Evolutionary conservation across 2,113 vertebrate species (phyloP), one percentile per base, ranked within the genome.

Genomic region (Mola mola): DNA sequence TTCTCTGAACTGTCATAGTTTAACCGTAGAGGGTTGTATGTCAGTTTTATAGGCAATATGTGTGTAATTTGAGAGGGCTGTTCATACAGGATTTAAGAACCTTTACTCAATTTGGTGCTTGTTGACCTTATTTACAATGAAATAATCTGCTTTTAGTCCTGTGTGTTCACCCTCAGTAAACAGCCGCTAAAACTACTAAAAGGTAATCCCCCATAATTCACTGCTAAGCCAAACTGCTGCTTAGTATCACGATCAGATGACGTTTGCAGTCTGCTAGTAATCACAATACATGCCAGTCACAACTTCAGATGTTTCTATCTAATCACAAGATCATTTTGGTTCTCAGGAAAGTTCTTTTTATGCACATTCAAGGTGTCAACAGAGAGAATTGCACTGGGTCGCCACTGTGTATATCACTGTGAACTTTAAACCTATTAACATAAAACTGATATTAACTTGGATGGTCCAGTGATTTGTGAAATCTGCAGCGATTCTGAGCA

Each of bases 21-120:
- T 21, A 13, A 13, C 7, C 19, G 13, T 4, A n/a, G 12, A 41
- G 16, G 41, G n/a, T 69, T 41, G 28, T 17, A 46, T 20, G 21
- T n/a, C 17, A 28, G n/a, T 48, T 60, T 38, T 65, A 63, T 37
- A 4, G 53, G 44, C 42, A 36, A 1, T 16, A 4, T 36, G 37
- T 72, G 33, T 53, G 21, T 25, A 7, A 44, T 42, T 40, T 15
- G 6, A 46, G 11, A 24, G 46, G n/a, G n/a, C n/a, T n/a, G n/a
- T n/a, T n/a, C n/a, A n/a, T n/a, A n/a, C n/a, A n/a, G n/a, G 48
- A 60, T 61, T 64, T 28, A 33, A 16, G 37, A 29, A 38, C 21
- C 17, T 46, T 33, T 63, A 42, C 36, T 51, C 1, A 58, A 43
- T 68, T 31, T 6, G 29, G 17, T 5, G 3, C 31, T 24, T 20